Percentiles rank a stretch among this genome's conserved stretches.
Evolutionary conservation across 1,140 invertebrate species (phyloP).

Genomic region (Druon quercuslanigerum): DNA sequence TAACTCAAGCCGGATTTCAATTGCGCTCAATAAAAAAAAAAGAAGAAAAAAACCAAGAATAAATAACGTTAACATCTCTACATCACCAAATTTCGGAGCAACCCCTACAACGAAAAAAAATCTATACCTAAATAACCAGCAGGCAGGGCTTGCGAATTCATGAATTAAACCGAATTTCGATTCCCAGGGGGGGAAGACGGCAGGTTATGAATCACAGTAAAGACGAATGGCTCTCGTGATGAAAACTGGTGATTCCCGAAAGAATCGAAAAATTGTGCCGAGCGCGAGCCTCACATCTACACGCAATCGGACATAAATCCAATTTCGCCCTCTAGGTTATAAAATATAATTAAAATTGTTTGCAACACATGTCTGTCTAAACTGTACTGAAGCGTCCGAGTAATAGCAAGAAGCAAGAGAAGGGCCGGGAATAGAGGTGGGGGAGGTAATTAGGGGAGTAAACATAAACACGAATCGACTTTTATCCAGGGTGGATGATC

Average conservation of each 20-base stretch:
- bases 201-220: constrained; percentile 7
- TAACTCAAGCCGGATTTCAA: too few relatives aligned
- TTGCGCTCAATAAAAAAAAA: too few relatives aligned
- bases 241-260: neutral
- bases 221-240: neutral
- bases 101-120: neutral
- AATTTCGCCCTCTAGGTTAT: neutral
- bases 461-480: constrained; percentile 69
- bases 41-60: too few relatives aligned
- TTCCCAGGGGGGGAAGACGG: neutral
- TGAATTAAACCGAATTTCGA: constrained; percentile 1
- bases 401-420: constrained; percentile 34
- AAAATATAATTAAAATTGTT: constrained; percentile 6
- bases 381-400: constrained; percentile 37
- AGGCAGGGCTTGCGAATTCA: neutral
- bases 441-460: constrained; percentile 64
- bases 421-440: constrained; percentile 30
- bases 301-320: neutral
- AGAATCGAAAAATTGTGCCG: neutral
- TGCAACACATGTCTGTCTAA: constrained; percentile 27
- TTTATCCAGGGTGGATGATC: constrained; percentile 20
- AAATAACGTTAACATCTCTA: too few relatives aligned
- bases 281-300: neutral
- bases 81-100: too few relatives aligned
- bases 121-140: neutral